Conservation (phyloP, 1,140 invertebrate genomes). For the Mylabris phalerata region DNA sequence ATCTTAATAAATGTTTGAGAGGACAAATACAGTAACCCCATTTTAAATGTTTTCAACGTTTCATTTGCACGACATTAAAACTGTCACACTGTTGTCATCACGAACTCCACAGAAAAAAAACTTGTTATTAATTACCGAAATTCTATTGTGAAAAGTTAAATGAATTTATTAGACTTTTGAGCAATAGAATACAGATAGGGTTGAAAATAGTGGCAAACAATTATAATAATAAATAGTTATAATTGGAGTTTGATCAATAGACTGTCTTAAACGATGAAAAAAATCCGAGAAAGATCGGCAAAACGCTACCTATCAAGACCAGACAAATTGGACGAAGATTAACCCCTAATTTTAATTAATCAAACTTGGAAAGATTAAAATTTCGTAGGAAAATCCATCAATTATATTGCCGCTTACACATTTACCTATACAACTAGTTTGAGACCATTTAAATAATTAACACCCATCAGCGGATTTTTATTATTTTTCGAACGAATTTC, state of each 20-base stretch:
- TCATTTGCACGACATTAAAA: constrained; percentile 11
- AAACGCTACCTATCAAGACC: constrained; percentile 3
- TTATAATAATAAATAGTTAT: too few relatives aligned
- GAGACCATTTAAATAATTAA: too few relatives aligned
- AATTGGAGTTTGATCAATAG: too few relatives aligned
- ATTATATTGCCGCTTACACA: constrained; percentile 8
- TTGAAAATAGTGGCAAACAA: neutral
- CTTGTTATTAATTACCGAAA: constrained; percentile 13
- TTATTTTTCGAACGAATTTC: too few relatives aligned
- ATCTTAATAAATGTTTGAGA: constrained; percentile 8
- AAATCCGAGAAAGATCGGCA: neutral
- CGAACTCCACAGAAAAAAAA: neutral
- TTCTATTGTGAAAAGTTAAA: constrained; percentile 10
- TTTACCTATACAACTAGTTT: too few relatives aligned
- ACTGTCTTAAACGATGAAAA: constrained; percentile 1
- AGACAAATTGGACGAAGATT: constrained; percentile 8
- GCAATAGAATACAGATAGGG: neutral
- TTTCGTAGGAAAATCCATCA: constrained; percentile 11
- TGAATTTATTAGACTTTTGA: constrained; percentile 9
- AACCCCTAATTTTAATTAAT: constrained; percentile 14
- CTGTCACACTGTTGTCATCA: constrained; percentile 8
- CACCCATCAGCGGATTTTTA: too few relatives aligned
- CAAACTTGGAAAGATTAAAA: constrained; percentile 11
- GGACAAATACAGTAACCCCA: constrained; percentile 5
- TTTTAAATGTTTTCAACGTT: constrained; percentile 11